These are phyloP conservation scores for Anisognathus igniventris DNA, from an alignment of 2,797 vertebrate genomes.

Conservation along the genomic window DNA sequence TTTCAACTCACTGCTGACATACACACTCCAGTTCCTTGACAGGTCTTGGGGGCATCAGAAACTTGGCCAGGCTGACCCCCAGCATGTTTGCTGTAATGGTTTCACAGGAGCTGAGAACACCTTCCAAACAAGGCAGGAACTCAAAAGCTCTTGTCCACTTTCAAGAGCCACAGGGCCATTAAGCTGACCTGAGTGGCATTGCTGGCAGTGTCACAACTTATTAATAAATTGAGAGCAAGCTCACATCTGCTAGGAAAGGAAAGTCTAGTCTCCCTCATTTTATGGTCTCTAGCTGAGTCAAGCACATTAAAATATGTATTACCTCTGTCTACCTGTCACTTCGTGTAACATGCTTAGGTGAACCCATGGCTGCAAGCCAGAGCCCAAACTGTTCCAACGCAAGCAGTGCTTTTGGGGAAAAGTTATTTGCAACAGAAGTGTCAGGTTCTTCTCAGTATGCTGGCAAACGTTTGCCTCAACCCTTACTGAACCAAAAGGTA, in stretches of 20 bases:
- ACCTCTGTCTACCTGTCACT: slow-evolving; percentile 48
- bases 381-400: background rate
- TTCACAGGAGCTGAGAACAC: background rate
- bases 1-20: background rate
- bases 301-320: slow-evolving; percentile 40
- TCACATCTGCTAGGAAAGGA: slow-evolving; percentile 1
- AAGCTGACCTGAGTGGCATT: background rate
- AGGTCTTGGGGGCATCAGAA: background rate
- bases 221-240: slow-evolving; percentile 32
- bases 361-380: slow-evolving; percentile 38
- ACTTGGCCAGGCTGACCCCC: background rate
- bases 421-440: background rate
- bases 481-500: background rate
- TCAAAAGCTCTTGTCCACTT: accelerated
- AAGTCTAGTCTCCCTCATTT: background rate
- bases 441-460: background rate
- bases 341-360: slow-evolving; percentile 22
- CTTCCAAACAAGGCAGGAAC: background rate
- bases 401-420: slow-evolving; percentile 28
- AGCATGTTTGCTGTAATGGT: background rate
- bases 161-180: background rate
- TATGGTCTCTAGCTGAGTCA: background rate
- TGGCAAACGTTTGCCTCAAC: slow-evolving; percentile 4
- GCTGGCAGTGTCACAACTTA: background rate
- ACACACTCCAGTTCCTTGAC: background rate